These are phyloP conservation scores for Entomyzon cyanotis DNA, from an alignment of 2,113 vertebrate species.

Conservation along the genomic window DNA sequence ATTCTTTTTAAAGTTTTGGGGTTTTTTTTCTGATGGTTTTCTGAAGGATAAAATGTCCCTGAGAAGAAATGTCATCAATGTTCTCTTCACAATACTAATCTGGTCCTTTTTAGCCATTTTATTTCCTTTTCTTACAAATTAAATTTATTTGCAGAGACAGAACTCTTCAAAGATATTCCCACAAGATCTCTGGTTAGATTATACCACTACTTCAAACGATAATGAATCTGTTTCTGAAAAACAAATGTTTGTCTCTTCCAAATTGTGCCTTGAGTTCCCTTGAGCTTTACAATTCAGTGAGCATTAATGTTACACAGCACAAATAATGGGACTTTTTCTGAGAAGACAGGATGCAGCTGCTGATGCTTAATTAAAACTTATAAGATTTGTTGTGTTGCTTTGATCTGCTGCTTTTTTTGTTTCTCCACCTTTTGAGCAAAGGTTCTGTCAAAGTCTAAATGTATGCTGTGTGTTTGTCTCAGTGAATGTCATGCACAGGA, in stretches of 20 bases:
- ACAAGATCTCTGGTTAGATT: conserved; percentile 53
- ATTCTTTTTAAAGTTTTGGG: not conserved
- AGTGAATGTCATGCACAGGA: not conserved
- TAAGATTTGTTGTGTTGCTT: conserved; percentile 40
- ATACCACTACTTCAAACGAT: conserved; percentile 48
- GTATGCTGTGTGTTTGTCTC: not conserved
- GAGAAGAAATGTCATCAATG: not conserved
- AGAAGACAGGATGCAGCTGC: conserved; percentile 53
- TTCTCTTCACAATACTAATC: not conserved
- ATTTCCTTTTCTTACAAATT: conserved; percentile 35
- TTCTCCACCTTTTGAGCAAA: conserved; percentile 23
- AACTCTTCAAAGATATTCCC: conserved; percentile 58
- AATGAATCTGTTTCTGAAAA: conserved; percentile 61
- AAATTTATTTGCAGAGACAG: conserved; percentile 47
- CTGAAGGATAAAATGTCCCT: not conserved
- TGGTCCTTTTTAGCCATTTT: conserved; percentile 3
- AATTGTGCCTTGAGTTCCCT: conserved; percentile 43
- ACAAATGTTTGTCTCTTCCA: conserved; percentile 63
- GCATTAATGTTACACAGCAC: conserved; percentile 51
- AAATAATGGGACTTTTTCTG: conserved; percentile 34
- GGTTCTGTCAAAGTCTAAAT: not conserved
- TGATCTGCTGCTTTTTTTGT: conserved; percentile 13
- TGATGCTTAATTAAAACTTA: conserved; percentile 63
- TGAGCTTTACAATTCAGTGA: conserved; percentile 62
- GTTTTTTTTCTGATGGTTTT: not conserved